These are phyloP conservation scores for Bombus waltoni DNA, from an alignment of 1,140 invertebrate species.

Conservation along the genomic window DNA sequence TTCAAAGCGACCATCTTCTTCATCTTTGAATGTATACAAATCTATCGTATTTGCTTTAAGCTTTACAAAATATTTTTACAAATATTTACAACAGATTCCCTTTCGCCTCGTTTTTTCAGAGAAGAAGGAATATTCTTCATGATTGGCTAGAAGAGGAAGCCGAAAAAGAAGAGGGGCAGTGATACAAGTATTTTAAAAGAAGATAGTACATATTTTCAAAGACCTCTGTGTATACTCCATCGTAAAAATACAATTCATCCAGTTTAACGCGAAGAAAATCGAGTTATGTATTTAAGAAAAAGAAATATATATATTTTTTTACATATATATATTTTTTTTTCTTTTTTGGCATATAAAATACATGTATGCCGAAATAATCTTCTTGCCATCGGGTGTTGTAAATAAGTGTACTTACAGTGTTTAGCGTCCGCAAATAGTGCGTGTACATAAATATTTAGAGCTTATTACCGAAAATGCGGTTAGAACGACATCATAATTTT, in stretches of 20 bases:
- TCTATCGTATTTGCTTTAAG: slow-evolving; percentile 37
- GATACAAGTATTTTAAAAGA: slow-evolving; percentile 52
- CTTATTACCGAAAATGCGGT: slow-evolving; percentile 46
- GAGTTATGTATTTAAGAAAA: slow-evolving; percentile 42
- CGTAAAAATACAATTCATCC: slow-evolving; percentile 41
- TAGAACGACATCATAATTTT: slow-evolving; percentile 47
- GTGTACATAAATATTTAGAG: slow-evolving; percentile 77
- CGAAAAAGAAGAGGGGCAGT: slow-evolving; percentile 67
- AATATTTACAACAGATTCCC: neutral
- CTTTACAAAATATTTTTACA: neutral
- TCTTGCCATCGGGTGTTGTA: slow-evolving; percentile 82
- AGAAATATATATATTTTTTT: slow-evolving; percentile 49
- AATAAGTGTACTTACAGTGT: slow-evolving; percentile 84
- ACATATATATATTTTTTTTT: slow-evolving; percentile 61
- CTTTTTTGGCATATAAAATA: slow-evolving; percentile 48
- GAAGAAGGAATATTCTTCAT: slow-evolving; percentile 75
- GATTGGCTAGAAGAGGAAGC: slow-evolving; percentile 77
- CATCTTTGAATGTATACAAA: slow-evolving; percentile 10
- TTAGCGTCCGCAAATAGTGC: slow-evolving; percentile 79
- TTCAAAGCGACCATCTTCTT: neutral
- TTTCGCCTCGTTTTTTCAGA: slow-evolving; percentile 72
- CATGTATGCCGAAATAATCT: slow-evolving; percentile 70
- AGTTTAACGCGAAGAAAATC: slow-evolving; percentile 42
- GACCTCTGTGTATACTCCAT: slow-evolving; percentile 51
- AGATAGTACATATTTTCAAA: slow-evolving; percentile 63